These are phyloP conservation scores for Tipula lateralis DNA, from an alignment of 2,888 invertebrate species.

Conservation along the genomic window DNA sequence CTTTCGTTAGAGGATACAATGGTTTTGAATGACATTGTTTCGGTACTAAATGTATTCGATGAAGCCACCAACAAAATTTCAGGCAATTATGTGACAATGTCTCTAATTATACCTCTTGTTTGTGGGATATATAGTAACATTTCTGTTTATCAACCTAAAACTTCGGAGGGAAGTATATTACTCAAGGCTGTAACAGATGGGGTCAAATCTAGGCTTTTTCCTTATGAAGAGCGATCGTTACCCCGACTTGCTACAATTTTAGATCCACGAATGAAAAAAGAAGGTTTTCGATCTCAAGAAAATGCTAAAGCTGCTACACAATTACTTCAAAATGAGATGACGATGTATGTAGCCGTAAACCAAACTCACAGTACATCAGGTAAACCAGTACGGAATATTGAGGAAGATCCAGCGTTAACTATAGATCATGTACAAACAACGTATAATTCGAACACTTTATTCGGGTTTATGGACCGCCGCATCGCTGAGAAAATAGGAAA, in stretches of 20 bases:
- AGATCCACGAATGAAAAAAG: slow-evolving; percentile 12
- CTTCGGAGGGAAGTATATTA: not conserved
- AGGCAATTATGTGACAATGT: not conserved
- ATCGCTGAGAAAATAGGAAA: not conserved
- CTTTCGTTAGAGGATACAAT: not conserved
- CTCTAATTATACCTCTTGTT: not conserved
- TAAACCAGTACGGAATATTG: not conserved
- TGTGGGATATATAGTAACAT: too few species aligned
- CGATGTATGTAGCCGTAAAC: not conserved
- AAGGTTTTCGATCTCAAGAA: not conserved
- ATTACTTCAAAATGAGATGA: not conserved
- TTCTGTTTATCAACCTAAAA: not conserved
- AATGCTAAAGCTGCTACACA: not conserved
- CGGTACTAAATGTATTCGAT: not conserved
- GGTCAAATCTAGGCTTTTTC: too few species aligned
- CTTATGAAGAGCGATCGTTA: too few species aligned
- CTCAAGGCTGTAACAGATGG: too few species aligned
- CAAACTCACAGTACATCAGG: not conserved
- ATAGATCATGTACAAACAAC: not conserved
- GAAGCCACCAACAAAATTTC: not conserved
- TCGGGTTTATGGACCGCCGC: not conserved
- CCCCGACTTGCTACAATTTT: not conserved
- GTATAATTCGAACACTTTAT: not conserved
- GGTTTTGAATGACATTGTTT: not conserved
- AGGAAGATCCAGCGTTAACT: too few species aligned